Percentiles rank a stretch among this genome's conserved stretches.
Evolutionary conservation across 2,113 vertebrate genomes (phyloP).

Genomic region (Chaenocephalus aceratus): DNA sequence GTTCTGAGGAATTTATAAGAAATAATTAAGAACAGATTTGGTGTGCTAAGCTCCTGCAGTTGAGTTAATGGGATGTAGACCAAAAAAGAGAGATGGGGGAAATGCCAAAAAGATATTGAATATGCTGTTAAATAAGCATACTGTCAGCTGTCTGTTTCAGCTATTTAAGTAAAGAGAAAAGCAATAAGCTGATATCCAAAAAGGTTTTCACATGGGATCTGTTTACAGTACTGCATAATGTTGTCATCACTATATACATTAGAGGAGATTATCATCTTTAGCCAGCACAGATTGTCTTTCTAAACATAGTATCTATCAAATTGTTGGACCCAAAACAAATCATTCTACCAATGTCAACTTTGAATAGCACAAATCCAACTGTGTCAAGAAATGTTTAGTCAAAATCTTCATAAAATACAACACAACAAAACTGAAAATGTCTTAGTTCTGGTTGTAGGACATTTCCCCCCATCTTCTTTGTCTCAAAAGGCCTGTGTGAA

Average conservation of each 20-base stretch:
- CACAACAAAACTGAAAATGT: background rate
- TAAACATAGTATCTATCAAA: background rate
- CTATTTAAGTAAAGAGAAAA: conserved; percentile 24
- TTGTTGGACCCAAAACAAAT: background rate
- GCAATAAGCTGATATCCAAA: conserved; percentile 46
- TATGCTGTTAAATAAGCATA: conserved; percentile 56
- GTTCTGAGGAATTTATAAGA: conserved; percentile 74
- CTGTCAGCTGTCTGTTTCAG: conserved; percentile 44
- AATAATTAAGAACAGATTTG: conserved; percentile 81
- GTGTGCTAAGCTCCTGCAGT: conserved; percentile 73
- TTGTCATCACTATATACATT: conserved; percentile 25
- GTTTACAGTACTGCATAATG: conserved; percentile 18
- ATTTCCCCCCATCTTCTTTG: conserved; percentile 15
- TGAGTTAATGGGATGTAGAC: conserved; percentile 71
- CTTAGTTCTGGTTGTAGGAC: background rate
- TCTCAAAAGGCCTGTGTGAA: conserved; percentile 3
- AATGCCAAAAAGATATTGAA: conserved; percentile 66
- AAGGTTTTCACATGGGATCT: conserved; percentile 26
- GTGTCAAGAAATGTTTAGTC: background rate
- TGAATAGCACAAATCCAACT: conserved; percentile 5
- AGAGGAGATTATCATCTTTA: conserved; percentile 19
- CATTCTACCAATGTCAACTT: conserved; percentile 14
- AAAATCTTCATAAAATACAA: background rate
- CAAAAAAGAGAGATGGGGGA: conserved; percentile 48
- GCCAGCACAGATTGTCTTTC: background rate